Percentiles rank a stretch among this genome's conserved stretches.
phyloP scores from a whole-genome alignment of 2,888 invertebrate genomes.

The Cataglyphis rosenhaueri region DNA sequence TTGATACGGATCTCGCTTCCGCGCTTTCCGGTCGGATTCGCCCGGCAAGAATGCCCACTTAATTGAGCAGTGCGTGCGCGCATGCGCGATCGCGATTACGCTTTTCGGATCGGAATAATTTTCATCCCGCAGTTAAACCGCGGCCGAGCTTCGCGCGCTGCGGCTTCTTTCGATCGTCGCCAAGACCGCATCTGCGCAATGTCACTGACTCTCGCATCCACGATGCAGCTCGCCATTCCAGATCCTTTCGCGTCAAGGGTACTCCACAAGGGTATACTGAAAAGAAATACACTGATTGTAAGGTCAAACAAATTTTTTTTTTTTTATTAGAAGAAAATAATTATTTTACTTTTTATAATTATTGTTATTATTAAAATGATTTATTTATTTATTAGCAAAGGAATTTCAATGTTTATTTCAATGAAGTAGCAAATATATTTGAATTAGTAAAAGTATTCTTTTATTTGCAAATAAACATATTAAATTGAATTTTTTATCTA shows the following conservation, averaged over 20 bases:
- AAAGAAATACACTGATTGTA: no score
- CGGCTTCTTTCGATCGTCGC: constrained; percentile 36
- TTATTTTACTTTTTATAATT: no score
- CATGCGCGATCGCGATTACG: constrained; percentile 50
- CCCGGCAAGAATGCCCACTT: constrained; percentile 53
- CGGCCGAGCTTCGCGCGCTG: constrained; percentile 49
- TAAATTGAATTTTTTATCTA: no score
- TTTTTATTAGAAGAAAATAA: no score
- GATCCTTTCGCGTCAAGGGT: not conserved
- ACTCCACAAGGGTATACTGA: not conserved
- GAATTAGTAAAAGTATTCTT: no score
- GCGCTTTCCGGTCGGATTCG: constrained; percentile 55
- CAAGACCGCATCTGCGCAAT: constrained; percentile 40
- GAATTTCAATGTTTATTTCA: no score
- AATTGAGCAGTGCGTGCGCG: constrained; percentile 51
- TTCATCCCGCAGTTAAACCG: constrained; percentile 46
- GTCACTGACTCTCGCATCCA: constrained; percentile 8
- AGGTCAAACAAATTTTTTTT: no score
- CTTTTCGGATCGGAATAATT: constrained; percentile 35
- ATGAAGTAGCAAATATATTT: no score
- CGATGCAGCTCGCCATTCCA: not conserved
- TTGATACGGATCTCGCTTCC: constrained; percentile 52
- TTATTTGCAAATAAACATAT: no score
- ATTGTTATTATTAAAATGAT: no score
- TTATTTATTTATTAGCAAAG: no score